Percentiles rank a stretch among this genome's conserved stretches.
These are phyloP conservation scores for Tyria jacobaeae DNA, from an alignment of 2,888 invertebrate genomes.

Conservation along the genomic window DNA sequence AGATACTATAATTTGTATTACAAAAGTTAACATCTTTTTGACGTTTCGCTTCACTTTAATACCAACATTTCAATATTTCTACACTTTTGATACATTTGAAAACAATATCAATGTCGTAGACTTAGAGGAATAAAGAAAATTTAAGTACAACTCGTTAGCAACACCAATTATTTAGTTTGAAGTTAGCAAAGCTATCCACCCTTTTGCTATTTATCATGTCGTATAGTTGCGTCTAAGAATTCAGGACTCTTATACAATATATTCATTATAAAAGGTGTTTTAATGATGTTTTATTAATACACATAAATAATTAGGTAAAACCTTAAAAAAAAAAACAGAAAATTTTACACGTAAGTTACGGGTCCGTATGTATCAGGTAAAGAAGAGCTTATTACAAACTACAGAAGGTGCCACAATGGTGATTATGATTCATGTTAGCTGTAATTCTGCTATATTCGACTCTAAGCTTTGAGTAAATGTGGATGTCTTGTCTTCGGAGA, in stretches of 20 bases:
- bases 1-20: not conserved
- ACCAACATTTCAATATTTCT: not conserved
- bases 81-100: too few relatives aligned
- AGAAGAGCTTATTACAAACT: conserved; percentile 12
- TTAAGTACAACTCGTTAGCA: conserved; percentile 50
- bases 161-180: conserved; percentile 58
- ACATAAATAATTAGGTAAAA: too few relatives aligned
- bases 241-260: too few relatives aligned
- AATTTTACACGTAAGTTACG: too few relatives aligned
- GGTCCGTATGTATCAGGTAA: not conserved
- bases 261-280: too few relatives aligned
- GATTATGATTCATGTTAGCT: conserved; percentile 10
- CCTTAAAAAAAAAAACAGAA: too few relatives aligned
- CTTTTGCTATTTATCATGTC: conserved; percentile 54
- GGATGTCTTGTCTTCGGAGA: conserved; percentile 11
- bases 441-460: conserved; percentile 1
- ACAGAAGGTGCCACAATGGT: conserved; percentile 12
- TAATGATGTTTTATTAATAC: too few relatives aligned
- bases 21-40: not conserved
- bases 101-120: too few relatives aligned
- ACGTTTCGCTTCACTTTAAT: not conserved
- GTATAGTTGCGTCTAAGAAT: conserved; percentile 42
- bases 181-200: conserved; percentile 61
- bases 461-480: conserved; percentile 11
- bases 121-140: not conserved